Percentiles rank a stretch among this genome's conserved stretches.
Evolutionary conservation across 2,797 vertebrate genomes (phyloP).

Genomic region (Sitta carolinensis): DNA sequence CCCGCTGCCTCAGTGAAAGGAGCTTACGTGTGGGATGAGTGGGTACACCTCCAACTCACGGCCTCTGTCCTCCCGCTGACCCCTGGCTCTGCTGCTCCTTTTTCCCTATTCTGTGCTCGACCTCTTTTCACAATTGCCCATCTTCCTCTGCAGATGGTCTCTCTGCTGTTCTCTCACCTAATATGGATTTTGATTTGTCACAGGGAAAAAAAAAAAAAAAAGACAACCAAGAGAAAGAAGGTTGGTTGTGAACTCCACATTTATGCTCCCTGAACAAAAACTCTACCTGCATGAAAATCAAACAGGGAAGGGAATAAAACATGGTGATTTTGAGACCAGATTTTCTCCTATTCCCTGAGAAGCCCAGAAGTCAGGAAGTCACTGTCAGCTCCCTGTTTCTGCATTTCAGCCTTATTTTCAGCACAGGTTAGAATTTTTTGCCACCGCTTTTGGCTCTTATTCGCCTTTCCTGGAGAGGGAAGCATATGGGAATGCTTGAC

Average conservation of each 20-base stretch:
- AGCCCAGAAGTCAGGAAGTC: conserved; percentile 58
- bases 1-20: conserved; percentile 41
- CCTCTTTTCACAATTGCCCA: conserved; percentile 48
- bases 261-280: conserved; percentile 39
- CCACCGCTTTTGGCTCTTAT: conserved; percentile 24
- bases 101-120: conserved; percentile 30
- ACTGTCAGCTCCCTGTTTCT: conserved; percentile 46
- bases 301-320: conserved; percentile 50
- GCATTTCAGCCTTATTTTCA: conserved; percentile 45
- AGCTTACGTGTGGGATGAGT: conserved; percentile 42
- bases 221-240: not conserved
- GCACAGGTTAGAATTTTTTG: conserved; percentile 39
- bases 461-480: conserved; percentile 25
- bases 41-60: conserved; percentile 20
- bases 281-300: conserved; percentile 49
- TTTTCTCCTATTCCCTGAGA: conserved; percentile 46
- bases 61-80: conserved; percentile 20
- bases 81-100: not conserved
- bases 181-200: conserved; percentile 48
- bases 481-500: conserved; percentile 54
- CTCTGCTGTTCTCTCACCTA: conserved; percentile 40
- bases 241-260: conserved; percentile 16
- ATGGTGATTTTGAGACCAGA: conserved; percentile 31
- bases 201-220: not conserved
- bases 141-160: conserved; percentile 47